Percentiles rank a stretch among this genome's conserved stretches.
These are phyloP conservation scores for Habroteleia sp. DNA, from an alignment of 2,888 invertebrate species.

Conservation along the genomic window DNA sequence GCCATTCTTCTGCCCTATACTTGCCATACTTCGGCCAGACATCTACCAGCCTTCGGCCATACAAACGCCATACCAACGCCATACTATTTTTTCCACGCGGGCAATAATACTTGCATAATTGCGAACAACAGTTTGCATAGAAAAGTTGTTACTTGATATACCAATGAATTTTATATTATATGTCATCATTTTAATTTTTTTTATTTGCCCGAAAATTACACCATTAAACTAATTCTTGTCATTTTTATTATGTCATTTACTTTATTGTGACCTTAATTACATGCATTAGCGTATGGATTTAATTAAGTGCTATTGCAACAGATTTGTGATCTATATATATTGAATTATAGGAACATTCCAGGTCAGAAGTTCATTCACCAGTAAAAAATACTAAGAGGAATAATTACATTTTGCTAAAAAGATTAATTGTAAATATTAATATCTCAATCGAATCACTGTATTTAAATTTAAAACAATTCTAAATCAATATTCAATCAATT, in stretches of 20 bases:
- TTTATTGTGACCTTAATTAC: constrained; percentile 33
- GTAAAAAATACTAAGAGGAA: constrained; percentile 14
- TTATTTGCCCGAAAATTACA: background rate
- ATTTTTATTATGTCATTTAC: constrained; percentile 1
- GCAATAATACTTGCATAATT: too few relatives aligned
- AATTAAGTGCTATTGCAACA: constrained; percentile 22
- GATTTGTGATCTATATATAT: constrained; percentile 9
- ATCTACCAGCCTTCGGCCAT: too few relatives aligned
- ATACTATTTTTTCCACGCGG: too few relatives aligned
- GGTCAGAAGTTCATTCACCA: constrained; percentile 30
- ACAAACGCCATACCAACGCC: too few relatives aligned
- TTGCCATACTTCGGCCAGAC: too few relatives aligned
- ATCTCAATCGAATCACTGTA: background rate
- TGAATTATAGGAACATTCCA: constrained; percentile 10
- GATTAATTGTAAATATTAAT: constrained; percentile 1
- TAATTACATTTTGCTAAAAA: constrained; percentile 17
- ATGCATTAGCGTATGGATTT: constrained; percentile 13
- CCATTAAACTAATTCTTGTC: constrained; percentile 6
- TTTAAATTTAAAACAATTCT: too few relatives aligned
- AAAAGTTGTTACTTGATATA: too few relatives aligned
- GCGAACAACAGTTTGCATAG: too few relatives aligned
- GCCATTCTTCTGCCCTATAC: too few relatives aligned
- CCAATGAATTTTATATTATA: too few relatives aligned
- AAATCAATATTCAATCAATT: too few relatives aligned
- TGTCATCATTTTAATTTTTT: too few relatives aligned